Conservation (phyloP, 1,140 invertebrate species). For the Calephelis virginiensis region DNA sequence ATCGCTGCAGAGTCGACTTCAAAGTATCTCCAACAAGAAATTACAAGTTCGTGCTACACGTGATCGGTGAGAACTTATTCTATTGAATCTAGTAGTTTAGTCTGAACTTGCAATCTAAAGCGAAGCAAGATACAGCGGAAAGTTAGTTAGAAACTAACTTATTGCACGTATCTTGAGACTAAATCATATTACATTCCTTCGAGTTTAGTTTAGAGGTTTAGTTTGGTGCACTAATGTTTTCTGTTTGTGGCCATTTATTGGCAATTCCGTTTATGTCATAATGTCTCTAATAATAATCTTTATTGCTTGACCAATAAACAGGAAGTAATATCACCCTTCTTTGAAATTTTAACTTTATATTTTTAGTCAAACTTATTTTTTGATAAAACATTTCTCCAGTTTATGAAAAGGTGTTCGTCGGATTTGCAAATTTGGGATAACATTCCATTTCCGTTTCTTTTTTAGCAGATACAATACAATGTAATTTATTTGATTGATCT, state of each 20-base stretch:
- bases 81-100: constrained; percentile 30
- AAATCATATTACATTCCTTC: neutral
- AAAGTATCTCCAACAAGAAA: constrained; percentile 89
- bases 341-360: too few species aligned
- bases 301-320: too few species aligned
- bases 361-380: too few species aligned
- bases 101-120: constrained; percentile 24
- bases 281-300: too few species aligned
- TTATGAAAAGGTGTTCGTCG: too few species aligned
- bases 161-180: constrained; percentile 27
- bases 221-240: neutral
- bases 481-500: too few species aligned
- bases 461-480: too few species aligned
- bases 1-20: constrained; percentile 90
- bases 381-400: too few species aligned
- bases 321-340: too few species aligned
- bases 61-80: constrained; percentile 32
- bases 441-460: too few species aligned
- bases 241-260: neutral
- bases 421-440: too few species aligned
- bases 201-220: neutral
- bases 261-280: too few species aligned
- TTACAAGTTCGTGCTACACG: constrained; percentile 80
- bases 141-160: constrained; percentile 30
- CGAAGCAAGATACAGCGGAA: constrained; percentile 17